Evolutionary conservation across 2,888 invertebrate genomes (phyloP).

Genomic region (Leistus spinibarbis): DNA sequence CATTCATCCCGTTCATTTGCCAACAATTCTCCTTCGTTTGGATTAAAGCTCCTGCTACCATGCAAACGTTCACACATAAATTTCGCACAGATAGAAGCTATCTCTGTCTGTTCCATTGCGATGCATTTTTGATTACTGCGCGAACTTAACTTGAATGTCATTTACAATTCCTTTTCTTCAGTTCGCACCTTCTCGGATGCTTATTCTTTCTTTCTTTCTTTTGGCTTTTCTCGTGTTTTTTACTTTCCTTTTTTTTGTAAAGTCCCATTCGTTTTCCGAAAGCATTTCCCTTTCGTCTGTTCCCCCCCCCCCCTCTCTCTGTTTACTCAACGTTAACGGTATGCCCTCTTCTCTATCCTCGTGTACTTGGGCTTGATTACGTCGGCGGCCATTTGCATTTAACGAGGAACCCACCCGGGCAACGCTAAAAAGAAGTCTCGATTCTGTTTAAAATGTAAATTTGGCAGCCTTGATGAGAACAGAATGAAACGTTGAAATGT

Average conservation of each 20-base stretch:
- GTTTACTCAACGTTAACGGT: constrained; percentile 35
- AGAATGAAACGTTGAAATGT: background rate
- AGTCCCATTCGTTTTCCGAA: constrained; percentile 44
- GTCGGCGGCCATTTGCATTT: constrained; percentile 53
- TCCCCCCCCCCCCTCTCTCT: constrained; percentile 39
- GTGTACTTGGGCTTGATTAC: constrained; percentile 48
- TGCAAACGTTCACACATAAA: background rate
- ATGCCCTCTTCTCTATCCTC: background rate
- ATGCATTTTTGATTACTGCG: constrained; percentile 36
- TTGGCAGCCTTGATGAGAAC: constrained; percentile 50
- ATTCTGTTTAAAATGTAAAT: constrained; percentile 53
- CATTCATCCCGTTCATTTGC: background rate
- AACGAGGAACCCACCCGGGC: constrained; percentile 48
- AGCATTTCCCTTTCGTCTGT: constrained; percentile 42
- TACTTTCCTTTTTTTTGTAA: background rate
- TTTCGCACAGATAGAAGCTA: background rate
- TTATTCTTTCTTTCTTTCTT: constrained; percentile 40
- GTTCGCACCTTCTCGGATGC: constrained; percentile 36
- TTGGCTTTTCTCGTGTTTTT: background rate
- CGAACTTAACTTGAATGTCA: constrained; percentile 40
- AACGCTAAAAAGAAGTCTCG: constrained; percentile 49
- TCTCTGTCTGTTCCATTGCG: background rate
- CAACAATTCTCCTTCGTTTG: background rate
- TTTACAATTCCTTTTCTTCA: constrained; percentile 44
- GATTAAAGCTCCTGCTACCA: background rate